Base-by-base conservation (phyloP, 2,797 vertebrate species). In the Cyprinella venusta region DNA sequence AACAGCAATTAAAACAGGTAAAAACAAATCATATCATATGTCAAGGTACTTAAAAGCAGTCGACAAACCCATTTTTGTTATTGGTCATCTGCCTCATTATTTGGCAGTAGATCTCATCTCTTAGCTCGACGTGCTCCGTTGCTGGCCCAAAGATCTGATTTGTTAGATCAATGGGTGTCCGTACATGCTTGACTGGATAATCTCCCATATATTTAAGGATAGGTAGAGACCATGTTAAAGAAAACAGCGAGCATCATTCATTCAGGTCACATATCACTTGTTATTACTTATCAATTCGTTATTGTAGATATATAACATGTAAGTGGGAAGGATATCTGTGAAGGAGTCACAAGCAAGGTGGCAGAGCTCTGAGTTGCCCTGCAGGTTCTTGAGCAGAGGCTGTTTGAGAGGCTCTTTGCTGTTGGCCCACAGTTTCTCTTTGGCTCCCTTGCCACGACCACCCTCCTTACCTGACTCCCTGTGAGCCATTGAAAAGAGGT, bases 181-280 rank as follows among this genome's bases (percentile, higher is more conserved):
- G 93, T 15, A 88, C 50, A 18, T 96, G 95, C 83, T 97, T 97
- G 36, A 97, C 94, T 5, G 98, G 97, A 83, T 99, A 99, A 90
- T 99, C 97, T 0, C 97, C 98, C 96, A 98, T 99, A 86, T 98
- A 99, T 93, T 96, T 97, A 88, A 99, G 91, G 89, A 99, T 96
- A 85, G 97, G 97, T 99, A 79, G 86, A 86, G 19, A 2, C 4
- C 15, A 30, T 1, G 93, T 96, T 92, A 98, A 97, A 95, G 94
- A 93, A 80, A 83, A 87, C 0, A 5, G 5, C 33, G 13, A 69
- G 52, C 24, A 15, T 72, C 16, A 68, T 48, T 30, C 30, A 33
- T 33, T 2, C 30, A 33, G 1, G 30, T 33, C 30, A 33, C 30
- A 33, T 33, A 33, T 33, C 30, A 33, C 30, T 33, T 33, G 30